These are phyloP conservation scores for Graphium colonna DNA, from an alignment of 2,888 invertebrate genomes.

Conservation along the genomic window DNA sequence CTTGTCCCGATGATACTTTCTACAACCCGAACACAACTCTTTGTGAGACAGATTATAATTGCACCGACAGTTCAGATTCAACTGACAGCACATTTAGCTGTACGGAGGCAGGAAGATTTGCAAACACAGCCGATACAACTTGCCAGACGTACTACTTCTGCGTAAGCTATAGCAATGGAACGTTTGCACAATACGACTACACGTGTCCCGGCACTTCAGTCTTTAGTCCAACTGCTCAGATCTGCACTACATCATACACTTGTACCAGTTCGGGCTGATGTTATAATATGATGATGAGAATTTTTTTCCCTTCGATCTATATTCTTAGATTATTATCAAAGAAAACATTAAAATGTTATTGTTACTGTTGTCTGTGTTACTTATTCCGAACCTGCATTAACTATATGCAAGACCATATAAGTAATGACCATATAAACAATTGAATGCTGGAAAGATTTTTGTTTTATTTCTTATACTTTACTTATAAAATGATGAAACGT, in stretches of 20 bases:
- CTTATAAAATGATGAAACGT: too few species aligned
- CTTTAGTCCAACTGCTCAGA: slow-evolving; percentile 38
- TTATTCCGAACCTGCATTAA: too few species aligned
- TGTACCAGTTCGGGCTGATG: too few species aligned
- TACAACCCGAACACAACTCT: slow-evolving; percentile 53
- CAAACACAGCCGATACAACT: slow-evolving; percentile 40
- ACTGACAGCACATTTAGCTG: slow-evolving; percentile 40
- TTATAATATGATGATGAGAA: too few species aligned
- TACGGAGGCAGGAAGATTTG: slow-evolving; percentile 34
- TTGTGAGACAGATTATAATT: slow-evolving; percentile 41
- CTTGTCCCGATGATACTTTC: slow-evolving; percentile 49
- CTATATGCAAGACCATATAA: too few species aligned
- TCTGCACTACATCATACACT: background rate
- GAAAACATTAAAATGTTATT: too few species aligned
- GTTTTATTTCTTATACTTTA: too few species aligned
- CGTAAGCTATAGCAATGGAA: slow-evolving; percentile 33
- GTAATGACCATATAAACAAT: too few species aligned
- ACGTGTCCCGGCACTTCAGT: slow-evolving; percentile 41
- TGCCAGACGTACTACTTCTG: slow-evolving; percentile 45
- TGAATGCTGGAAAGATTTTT: too few species aligned
- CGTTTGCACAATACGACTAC: slow-evolving; percentile 33
- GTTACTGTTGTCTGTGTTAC: too few species aligned
- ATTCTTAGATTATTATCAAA: too few species aligned
- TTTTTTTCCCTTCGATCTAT: too few species aligned
- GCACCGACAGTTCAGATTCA: slow-evolving; percentile 4